Percentiles rank a stretch among this genome's conserved stretches.
Conservation (phyloP, 2,888 invertebrate genomes). For the Agrochola litura region DNA sequence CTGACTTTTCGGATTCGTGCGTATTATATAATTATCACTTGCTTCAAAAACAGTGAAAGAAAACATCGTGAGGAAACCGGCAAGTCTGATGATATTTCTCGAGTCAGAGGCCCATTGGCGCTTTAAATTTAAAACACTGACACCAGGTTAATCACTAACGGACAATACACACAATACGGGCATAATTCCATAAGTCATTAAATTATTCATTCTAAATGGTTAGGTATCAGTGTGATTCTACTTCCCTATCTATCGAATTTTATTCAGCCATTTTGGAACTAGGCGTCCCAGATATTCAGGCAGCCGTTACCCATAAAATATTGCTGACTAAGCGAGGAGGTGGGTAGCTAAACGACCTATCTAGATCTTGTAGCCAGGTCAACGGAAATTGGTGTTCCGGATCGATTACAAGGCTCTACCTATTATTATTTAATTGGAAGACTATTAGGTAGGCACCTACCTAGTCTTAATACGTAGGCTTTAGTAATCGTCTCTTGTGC, state of each 20-base stretch:
- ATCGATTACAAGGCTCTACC: conserved; percentile 17
- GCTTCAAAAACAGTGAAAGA: no score
- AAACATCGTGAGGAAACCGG: no score
- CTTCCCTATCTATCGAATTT: conserved; percentile 3
- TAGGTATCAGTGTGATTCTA: not conserved
- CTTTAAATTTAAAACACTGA: no score
- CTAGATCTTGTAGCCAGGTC: conserved; percentile 53
- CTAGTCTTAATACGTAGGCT: not conserved
- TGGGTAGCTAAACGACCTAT: conserved; percentile 39
- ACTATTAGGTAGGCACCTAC: not conserved
- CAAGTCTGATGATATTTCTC: no score
- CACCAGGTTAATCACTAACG: no score
- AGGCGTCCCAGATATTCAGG: conserved; percentile 19
- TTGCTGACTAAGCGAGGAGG: conserved; percentile 39
- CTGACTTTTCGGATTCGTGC: no score
- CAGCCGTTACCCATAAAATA: conserved; percentile 46
- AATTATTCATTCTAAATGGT: no score
- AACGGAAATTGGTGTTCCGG: conserved; percentile 36
- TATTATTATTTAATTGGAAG: conserved; percentile 53
- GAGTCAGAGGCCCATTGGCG: no score
- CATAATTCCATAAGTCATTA: not conserved
- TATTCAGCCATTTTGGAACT: conserved; percentile 30
- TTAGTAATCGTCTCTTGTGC: not conserved
- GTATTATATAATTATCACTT: no score
- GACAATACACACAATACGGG: not conserved